These are phyloP conservation scores for Pseudeuparius sepicola DNA, from an alignment of 2,888 invertebrate species.

Conservation along the genomic window DNA sequence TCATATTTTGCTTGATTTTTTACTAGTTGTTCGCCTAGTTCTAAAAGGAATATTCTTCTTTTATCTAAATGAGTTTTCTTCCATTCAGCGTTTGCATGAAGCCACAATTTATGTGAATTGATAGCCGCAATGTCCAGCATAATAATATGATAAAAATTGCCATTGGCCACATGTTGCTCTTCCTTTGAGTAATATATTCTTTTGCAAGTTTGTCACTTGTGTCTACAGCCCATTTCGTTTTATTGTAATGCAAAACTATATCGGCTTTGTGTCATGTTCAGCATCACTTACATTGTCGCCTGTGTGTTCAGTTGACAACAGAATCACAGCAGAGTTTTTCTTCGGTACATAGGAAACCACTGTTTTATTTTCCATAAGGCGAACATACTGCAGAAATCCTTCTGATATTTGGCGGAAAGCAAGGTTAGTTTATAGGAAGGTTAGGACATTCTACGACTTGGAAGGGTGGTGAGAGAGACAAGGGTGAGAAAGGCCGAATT, in stretches of 20 bases:
- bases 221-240: conserved; percentile 17
- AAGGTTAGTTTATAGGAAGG: too few species aligned
- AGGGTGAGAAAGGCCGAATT: too few species aligned
- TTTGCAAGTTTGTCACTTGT: conserved; percentile 20
- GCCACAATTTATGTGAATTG: too few species aligned
- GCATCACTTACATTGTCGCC: conserved; percentile 10
- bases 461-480: too few species aligned
- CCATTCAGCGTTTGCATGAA: conserved; percentile 17
- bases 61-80: conserved; percentile 14
- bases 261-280: conserved; percentile 10
- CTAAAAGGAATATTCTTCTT: conserved; percentile 19
- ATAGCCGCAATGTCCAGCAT: too few species aligned
- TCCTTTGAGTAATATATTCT: conserved; percentile 18
- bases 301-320: conserved; percentile 17
- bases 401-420: conserved; percentile 9
- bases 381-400: conserved; percentile 10
- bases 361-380: conserved; percentile 12
- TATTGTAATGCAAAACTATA: conserved; percentile 17
- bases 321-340: conserved; percentile 16
- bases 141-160: too few species aligned
- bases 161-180: too few species aligned
- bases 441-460: too few species aligned
- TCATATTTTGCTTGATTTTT: too few species aligned
- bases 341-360: conserved; percentile 17
- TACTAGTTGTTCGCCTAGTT: conserved; percentile 16